A percentile compares a stretch with the other conserved stretches of the same genome.
phyloP scores from a whole-genome alignment of 2,113 vertebrate genomes.

The Tragelaphus imberbis region DNA sequence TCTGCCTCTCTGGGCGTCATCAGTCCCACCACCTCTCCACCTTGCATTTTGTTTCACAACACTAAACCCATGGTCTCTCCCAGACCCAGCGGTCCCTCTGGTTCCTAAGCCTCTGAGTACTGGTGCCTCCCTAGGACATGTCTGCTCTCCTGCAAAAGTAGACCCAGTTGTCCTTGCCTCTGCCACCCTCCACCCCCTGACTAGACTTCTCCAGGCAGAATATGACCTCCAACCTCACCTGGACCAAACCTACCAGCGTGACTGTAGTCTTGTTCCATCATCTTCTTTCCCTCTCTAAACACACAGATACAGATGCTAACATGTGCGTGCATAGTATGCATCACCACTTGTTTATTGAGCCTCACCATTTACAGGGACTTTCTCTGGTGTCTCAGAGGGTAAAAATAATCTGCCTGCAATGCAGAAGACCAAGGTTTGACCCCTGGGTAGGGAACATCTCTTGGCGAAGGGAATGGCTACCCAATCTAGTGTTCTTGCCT shows the following conservation, averaged over 20 bases:
- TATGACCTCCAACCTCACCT: background rate
- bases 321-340: fast-evolving
- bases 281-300: background rate
- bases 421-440: background rate
- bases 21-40: no score
- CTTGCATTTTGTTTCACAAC: background rate
- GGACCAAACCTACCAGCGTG: background rate
- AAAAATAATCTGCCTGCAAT: background rate
- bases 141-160: background rate
- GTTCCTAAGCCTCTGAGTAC: background rate
- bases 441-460: background rate
- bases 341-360: no score
- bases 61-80: background rate
- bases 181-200: fast-evolving
- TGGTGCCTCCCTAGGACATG: background rate
- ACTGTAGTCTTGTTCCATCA: fast-evolving
- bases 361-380: background rate
- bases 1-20: background rate
- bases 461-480: background rate
- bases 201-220: background rate
- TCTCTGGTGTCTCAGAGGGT: background rate
- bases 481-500: background rate
- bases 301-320: no score
- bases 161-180: no score
- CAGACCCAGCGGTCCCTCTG: background rate